A percentile compares a stretch with the other conserved stretches of the same genome.
phyloP scores from a whole-genome alignment of 2,797 vertebrate genomes.

The Spinus pinus region DNA sequence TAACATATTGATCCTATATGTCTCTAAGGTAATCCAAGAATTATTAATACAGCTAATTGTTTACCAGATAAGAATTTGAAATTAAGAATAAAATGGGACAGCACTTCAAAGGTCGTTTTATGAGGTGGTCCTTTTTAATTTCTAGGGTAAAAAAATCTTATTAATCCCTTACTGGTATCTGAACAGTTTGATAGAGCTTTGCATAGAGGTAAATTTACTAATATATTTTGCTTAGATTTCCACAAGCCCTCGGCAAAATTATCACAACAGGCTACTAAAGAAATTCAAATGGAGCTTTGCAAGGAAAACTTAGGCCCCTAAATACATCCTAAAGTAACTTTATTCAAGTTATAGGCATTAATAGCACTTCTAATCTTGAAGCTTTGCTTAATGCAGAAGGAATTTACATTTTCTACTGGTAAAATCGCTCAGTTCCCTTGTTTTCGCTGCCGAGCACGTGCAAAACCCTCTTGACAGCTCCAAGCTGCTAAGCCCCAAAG shows the following conservation, averaged over 20 bases:
- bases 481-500: slow-evolving; percentile 44
- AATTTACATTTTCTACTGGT: slow-evolving; percentile 14
- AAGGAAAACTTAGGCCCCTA: not conserved
- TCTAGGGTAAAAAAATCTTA: not conserved
- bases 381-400: not conserved
- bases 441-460: slow-evolving; percentile 25
- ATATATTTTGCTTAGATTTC: not conserved
- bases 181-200: not conserved
- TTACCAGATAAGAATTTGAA: not conserved
- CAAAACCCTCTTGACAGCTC: slow-evolving; percentile 60
- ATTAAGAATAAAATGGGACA: not conserved
- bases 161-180: not conserved
- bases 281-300: not conserved
- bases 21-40: not conserved
- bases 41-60: not conserved
- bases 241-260: not conserved
- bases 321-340: not conserved
- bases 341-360: not conserved
- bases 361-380: slow-evolving; percentile 8
- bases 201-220: not conserved
- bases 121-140: not conserved
- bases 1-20: not conserved
- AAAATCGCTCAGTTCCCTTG: not conserved
- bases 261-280: not conserved
- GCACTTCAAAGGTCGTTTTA: not conserved